phyloP scores from a whole-genome alignment of 2,113 vertebrate species.

The Paraplagusia blochii region DNA sequence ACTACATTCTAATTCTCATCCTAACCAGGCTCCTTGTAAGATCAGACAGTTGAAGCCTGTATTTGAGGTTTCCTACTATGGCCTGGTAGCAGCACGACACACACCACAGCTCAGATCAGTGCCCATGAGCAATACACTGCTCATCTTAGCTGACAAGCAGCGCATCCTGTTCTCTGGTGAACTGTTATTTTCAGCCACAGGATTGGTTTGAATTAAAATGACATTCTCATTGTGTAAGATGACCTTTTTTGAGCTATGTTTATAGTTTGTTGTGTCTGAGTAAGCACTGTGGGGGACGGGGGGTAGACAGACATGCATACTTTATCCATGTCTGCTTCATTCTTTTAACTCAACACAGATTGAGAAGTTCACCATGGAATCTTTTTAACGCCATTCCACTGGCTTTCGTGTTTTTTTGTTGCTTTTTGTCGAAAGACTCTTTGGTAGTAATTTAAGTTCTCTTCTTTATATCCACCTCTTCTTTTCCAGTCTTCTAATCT shows the following conservation, averaged over 20 bases:
- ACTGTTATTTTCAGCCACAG: neutral
- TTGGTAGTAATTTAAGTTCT: too few relatives aligned
- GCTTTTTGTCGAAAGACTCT: too few relatives aligned
- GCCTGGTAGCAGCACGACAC: constrained; percentile 31
- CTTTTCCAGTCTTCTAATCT: too few relatives aligned
- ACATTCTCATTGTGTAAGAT: neutral
- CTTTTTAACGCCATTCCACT: too few relatives aligned
- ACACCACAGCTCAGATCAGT: constrained; percentile 32
- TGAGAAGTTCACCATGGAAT: too few relatives aligned
- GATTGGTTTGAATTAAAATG: constrained; percentile 9
- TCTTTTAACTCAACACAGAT: too few relatives aligned
- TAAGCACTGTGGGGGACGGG: neutral
- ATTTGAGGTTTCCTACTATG: constrained; percentile 50
- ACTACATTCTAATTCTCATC: too few relatives aligned
- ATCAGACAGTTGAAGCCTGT: constrained; percentile 38
- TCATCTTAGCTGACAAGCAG: neutral
- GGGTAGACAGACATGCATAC: too few relatives aligned
- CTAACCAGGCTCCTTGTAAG: constrained; percentile 13
- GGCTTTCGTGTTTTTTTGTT: too few relatives aligned
- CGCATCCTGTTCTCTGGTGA: neutral
- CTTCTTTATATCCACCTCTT: neutral
- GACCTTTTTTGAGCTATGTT: constrained; percentile 1
- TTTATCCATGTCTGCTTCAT: too few relatives aligned
- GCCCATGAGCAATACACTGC: constrained; percentile 16
- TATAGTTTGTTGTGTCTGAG: constrained; percentile 18